phyloP scores from a whole-genome alignment of 2,888 invertebrate genomes.

The Agrilus cyanescens region DNA sequence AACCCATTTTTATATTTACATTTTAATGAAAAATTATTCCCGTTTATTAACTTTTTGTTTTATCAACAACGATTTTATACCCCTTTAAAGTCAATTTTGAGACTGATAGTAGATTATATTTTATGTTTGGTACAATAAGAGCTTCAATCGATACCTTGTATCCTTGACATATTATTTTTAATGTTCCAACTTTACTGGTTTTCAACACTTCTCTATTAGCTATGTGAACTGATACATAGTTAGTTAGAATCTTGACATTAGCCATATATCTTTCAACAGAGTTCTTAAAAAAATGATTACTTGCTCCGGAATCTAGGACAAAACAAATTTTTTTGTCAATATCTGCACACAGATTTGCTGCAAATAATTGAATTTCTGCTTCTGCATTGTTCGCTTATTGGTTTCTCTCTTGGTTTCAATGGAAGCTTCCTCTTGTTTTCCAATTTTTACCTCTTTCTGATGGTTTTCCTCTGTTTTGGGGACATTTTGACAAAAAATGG shows the following conservation, averaged over 20 bases:
- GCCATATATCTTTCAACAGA: background rate
- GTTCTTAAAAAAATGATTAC: slow-evolving; percentile 3
- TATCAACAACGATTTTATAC: too few relatives aligned
- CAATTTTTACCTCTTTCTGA: background rate
- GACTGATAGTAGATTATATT: slow-evolving; percentile 2
- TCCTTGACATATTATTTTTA: slow-evolving; percentile 1
- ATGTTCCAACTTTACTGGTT: slow-evolving; percentile 4
- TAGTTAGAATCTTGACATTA: background rate
- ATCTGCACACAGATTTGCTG: background rate
- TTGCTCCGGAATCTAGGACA: background rate
- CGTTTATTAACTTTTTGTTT: too few relatives aligned
- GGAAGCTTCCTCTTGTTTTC: slow-evolving; percentile 1
- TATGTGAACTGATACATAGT: background rate
- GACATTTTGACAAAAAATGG: slow-evolving; percentile 7
- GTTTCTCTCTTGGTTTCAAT: background rate
- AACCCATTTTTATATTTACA: too few relatives aligned
- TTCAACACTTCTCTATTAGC: slow-evolving; percentile 7
- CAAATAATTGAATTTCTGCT: background rate
- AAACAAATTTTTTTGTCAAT: background rate
- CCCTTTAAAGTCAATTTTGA: too few relatives aligned
- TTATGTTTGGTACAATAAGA: slow-evolving; percentile 7
- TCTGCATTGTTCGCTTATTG: background rate
- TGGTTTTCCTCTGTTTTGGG: background rate
- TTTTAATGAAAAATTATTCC: too few relatives aligned
- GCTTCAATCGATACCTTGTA: slow-evolving; percentile 7